Evolutionary conservation across 2,888 invertebrate species (phyloP).

Genomic region (Phasia obesa): DNA sequence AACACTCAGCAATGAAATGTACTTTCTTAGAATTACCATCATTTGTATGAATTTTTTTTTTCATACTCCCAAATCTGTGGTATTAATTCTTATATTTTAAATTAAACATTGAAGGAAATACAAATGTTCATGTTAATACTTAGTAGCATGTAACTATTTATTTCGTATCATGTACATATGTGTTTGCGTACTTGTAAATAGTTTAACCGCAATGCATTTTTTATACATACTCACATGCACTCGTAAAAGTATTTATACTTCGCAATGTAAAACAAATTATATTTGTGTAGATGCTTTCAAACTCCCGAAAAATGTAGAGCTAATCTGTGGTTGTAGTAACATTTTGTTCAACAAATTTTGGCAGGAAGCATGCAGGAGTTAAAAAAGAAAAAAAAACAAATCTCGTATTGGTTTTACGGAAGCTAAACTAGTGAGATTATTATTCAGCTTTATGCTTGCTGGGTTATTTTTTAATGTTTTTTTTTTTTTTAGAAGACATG

Average conservation of each 20-base stretch:
- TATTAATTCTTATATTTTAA: constrained; percentile 12
- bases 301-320: constrained; percentile 40
- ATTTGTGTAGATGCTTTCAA: constrained; percentile 29
- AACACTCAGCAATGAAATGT: too few species aligned
- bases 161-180: neutral
- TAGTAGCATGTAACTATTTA: neutral
- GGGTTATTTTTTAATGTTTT: neutral
- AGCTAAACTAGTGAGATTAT: constrained; percentile 17
- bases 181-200: constrained; percentile 11
- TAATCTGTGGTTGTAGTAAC: constrained; percentile 58
- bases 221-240: constrained; percentile 15
- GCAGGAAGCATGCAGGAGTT: neutral
- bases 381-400: neutral
- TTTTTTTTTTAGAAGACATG: too few species aligned
- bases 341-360: constrained; percentile 17
- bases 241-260: constrained; percentile 60
- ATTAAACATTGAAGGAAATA: constrained; percentile 13
- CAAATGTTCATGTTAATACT: neutral
- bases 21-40: too few species aligned
- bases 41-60: neutral
- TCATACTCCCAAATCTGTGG: neutral
- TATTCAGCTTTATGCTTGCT: neutral
- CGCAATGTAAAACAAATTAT: constrained; percentile 62
- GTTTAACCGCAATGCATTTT: constrained; percentile 62
- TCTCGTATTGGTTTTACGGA: constrained; percentile 1